Conservation (phyloP, 2,797 vertebrate genomes). For the Cynopterus sphinx region DNA sequence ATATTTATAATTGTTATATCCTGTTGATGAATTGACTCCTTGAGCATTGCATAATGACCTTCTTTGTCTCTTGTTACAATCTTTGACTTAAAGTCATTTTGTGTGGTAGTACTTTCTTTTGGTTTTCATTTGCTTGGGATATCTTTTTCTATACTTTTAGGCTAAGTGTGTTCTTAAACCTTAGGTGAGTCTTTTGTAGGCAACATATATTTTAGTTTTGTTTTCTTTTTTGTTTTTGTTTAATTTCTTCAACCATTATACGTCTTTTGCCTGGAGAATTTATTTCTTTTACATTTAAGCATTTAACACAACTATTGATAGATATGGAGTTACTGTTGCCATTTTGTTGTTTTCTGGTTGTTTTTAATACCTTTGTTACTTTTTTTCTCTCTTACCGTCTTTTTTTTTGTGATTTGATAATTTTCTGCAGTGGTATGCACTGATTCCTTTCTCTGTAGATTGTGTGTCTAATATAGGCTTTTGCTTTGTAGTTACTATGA, state of each 20-base stretch:
- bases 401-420: not conserved
- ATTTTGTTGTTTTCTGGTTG: not conserved
- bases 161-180: not conserved
- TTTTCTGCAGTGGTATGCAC: not conserved
- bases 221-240: not conserved
- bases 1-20: not conserved
- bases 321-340: not conserved
- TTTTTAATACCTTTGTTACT: not conserved
- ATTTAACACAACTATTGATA: not conserved
- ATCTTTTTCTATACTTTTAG: not conserved
- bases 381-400: not conserved
- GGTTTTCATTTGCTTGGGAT: not conserved
- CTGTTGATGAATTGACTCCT: not conserved
- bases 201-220: not conserved
- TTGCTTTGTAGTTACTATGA: not conserved
- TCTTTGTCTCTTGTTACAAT: not conserved
- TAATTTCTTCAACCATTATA: not conserved
- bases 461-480: not conserved
- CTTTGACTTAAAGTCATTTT: not conserved
- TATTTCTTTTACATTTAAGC: not conserved
- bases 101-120: not conserved
- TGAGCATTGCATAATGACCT: not conserved
- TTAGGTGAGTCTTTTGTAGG: not conserved
- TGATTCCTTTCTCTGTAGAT: not conserved
- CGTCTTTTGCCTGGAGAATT: not conserved